Conservation (phyloP, 2,888 invertebrate genomes). For the Trissolcus brochymenae region DNA sequence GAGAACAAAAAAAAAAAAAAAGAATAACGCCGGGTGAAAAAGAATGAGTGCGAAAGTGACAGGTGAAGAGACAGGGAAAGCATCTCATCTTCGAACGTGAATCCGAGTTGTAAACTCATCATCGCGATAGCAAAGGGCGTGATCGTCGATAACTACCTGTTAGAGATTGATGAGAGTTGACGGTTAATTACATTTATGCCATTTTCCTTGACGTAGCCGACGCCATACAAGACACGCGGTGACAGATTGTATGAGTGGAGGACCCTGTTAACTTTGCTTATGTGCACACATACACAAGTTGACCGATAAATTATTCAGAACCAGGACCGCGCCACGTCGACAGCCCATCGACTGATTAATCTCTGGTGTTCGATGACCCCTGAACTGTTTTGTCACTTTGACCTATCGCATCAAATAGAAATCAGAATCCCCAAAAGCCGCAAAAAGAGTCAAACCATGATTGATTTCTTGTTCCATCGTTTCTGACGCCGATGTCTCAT, state of each 20-base stretch:
- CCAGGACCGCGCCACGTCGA: slow-evolving; percentile 52
- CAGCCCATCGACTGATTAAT: slow-evolving; percentile 53
- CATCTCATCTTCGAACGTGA: slow-evolving; percentile 32
- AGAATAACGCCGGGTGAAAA: slow-evolving; percentile 31
- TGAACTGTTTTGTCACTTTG: slow-evolving; percentile 49
- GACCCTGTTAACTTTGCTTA: slow-evolving; percentile 13
- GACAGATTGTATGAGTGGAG: slow-evolving; percentile 30
- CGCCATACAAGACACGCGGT: slow-evolving; percentile 50
- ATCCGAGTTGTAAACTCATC: slow-evolving; percentile 51
- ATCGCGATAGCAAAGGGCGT: slow-evolving; percentile 36
- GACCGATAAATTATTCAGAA: slow-evolving; percentile 58
- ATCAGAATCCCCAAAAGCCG: slow-evolving; percentile 2
- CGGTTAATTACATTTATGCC: slow-evolving; percentile 59
- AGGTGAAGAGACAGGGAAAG: slow-evolving; percentile 21
- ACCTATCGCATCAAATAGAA: slow-evolving; percentile 3
- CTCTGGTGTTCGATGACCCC: slow-evolving; percentile 51
- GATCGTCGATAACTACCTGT: slow-evolving; percentile 57
- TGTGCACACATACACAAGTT: slow-evolving; percentile 39
- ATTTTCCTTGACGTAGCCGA: slow-evolving; percentile 57
- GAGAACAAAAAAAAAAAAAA: slow-evolving; percentile 20
- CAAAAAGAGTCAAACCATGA: background rate
- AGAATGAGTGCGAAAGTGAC: slow-evolving; percentile 14
- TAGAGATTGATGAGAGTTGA: slow-evolving; percentile 59
- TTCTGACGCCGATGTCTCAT: background rate
- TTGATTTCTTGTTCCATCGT: background rate